phyloP scores from a whole-genome alignment of 2,797 vertebrate species.

The Menidia menidia region DNA sequence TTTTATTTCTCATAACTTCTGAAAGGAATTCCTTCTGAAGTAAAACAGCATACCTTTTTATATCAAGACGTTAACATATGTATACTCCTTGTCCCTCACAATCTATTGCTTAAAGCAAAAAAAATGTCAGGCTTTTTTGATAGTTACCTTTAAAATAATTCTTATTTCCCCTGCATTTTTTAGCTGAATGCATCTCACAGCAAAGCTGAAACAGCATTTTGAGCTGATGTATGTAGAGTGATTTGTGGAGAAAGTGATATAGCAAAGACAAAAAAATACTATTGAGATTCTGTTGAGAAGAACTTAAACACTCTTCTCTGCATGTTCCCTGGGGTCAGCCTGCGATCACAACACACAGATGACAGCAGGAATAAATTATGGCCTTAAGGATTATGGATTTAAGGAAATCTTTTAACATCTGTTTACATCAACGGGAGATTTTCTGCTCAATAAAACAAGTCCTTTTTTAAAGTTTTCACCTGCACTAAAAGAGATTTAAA shows the following conservation, averaged over 20 bases:
- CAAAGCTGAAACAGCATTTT: slow-evolving; percentile 35
- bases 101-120: too few species aligned
- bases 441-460: slow-evolving; percentile 20
- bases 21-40: too few species aligned
- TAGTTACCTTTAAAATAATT: slow-evolving; percentile 8
- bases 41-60: too few species aligned
- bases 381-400: too few species aligned
- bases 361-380: slow-evolving; percentile 45
- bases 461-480: not conserved
- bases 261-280: slow-evolving; percentile 38
- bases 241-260: slow-evolving; percentile 38
- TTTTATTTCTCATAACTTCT: too few species aligned
- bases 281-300: slow-evolving; percentile 59
- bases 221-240: slow-evolving; percentile 40
- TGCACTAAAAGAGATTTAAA: not conserved
- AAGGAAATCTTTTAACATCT: slow-evolving; percentile 30
- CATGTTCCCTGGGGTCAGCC: slow-evolving; percentile 51
- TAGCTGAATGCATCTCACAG: slow-evolving; percentile 10
- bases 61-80: too few species aligned
- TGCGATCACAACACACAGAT: slow-evolving; percentile 44
- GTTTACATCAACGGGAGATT: slow-evolving; percentile 15
- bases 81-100: too few species aligned
- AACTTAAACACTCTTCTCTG: slow-evolving; percentile 48
- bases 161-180: slow-evolving; percentile 13
- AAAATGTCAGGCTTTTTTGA: slow-evolving; percentile 14